Evolutionary conservation across 2,888 invertebrate genomes (phyloP).

Genomic region (Petrolisthes manimaculis): DNA sequence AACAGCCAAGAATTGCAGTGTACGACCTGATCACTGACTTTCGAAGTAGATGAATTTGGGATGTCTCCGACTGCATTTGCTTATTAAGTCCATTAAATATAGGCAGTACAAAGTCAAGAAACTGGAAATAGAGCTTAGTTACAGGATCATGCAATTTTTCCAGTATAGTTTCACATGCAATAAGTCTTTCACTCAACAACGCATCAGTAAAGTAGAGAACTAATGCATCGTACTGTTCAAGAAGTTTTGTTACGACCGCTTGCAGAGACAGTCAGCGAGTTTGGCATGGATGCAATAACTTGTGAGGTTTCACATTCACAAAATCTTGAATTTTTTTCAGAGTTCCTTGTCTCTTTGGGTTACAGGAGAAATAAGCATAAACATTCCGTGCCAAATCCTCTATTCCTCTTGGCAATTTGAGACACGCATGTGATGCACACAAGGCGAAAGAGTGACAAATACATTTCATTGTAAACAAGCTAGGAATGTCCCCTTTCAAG

Average conservation of each 20-base stretch:
- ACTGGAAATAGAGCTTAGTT: background rate
- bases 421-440: no score
- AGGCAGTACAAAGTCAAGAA: no score
- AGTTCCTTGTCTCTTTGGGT: background rate
- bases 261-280: background rate
- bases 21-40: background rate
- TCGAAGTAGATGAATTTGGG: background rate
- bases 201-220: background rate
- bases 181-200: background rate
- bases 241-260: background rate
- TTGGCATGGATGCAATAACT: conserved; percentile 8
- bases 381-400: background rate
- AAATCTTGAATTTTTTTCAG: background rate
- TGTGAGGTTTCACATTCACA: no score
- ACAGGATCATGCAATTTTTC: background rate
- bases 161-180: background rate
- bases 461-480: background rate
- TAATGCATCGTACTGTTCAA: background rate
- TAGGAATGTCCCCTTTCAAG: background rate
- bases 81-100: background rate
- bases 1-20: no score
- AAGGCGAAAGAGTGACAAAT: background rate
- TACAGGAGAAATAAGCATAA: background rate
- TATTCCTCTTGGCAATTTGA: background rate
- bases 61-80: background rate